phyloP scores from a whole-genome alignment of 2,888 invertebrate species.

The Parapristionchus giblindavisi region DNA sequence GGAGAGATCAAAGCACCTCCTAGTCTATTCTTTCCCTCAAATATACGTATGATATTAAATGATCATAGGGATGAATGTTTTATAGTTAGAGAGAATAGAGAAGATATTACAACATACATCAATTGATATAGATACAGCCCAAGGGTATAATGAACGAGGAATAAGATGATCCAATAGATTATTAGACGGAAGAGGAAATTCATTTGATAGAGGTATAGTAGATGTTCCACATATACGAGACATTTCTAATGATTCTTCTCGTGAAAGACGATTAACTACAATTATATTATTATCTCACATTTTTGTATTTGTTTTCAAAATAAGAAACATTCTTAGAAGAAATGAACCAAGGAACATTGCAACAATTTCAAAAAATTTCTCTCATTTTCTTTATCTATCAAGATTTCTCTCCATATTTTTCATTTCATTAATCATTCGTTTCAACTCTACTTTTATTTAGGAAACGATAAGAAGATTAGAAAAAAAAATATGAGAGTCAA shows the following conservation, averaged over 20 bases:
- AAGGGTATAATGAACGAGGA: background rate
- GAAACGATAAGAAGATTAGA: too few relatives aligned
- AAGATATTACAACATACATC: background rate
- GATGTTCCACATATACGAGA: slow-evolving; percentile 9
- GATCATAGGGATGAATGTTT: background rate
- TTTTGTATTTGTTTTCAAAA: too few relatives aligned
- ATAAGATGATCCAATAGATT: slow-evolving; percentile 1
- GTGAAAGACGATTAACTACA: background rate
- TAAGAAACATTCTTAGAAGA: too few relatives aligned
- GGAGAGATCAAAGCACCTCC: slow-evolving; percentile 66
- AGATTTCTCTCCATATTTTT: too few relatives aligned
- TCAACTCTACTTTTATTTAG: too few relatives aligned
- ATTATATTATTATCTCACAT: too few relatives aligned
- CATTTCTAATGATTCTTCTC: slow-evolving; percentile 15
- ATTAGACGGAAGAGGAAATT: background rate
- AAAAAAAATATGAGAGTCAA: too few relatives aligned
- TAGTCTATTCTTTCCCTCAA: slow-evolving; percentile 55
- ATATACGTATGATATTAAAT: background rate
- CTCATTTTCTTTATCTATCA: too few relatives aligned
- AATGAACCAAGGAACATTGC: too few relatives aligned
- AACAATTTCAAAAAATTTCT: too few relatives aligned
- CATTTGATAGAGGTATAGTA: background rate
- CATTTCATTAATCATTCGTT: too few relatives aligned
- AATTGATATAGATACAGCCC: slow-evolving; percentile 20
- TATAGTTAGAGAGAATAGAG: background rate